Evolutionary conservation across 2,888 invertebrate species (phyloP).

Genomic region (Synanthedon vespiformis): DNA sequence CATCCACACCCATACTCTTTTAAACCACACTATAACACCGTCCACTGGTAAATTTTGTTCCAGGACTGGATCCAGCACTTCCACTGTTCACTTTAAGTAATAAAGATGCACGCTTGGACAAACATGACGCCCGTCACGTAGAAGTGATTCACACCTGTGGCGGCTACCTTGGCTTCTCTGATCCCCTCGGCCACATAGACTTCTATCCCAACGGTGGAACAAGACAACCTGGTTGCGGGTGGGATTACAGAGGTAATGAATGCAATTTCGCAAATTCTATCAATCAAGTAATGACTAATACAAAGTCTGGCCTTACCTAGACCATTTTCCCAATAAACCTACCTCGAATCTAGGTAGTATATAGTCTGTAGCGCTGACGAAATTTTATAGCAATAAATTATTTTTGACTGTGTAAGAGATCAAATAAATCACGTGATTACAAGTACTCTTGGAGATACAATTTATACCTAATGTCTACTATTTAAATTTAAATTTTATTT

Average conservation of each 20-base stretch:
- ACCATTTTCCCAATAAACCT: no score
- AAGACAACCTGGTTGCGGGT: constrained; percentile 68
- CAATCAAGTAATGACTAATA: neutral
- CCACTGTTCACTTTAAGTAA: constrained; percentile 67
- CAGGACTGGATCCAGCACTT: constrained; percentile 72
- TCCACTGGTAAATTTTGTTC: neutral
- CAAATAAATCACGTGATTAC: no score
- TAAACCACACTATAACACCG: no score
- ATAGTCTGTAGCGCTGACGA: no score
- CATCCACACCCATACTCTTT: no score
- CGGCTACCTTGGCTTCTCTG: constrained; percentile 70
- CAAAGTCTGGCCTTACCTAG: no score
- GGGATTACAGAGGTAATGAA: constrained; percentile 63
- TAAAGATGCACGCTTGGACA: constrained; percentile 66
- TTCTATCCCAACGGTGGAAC: constrained; percentile 74
- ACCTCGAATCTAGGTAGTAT: no score
- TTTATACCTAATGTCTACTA: no score
- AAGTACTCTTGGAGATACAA: no score
- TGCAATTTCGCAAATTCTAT: neutral
- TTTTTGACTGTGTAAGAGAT: no score
- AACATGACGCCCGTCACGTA: constrained; percentile 70
- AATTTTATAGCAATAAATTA: no score
- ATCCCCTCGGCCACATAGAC: constrained; percentile 73
- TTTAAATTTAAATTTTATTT: no score
- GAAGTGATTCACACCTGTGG: constrained; percentile 75